A percentile compares a stretch with the other conserved stretches of the same genome.
Evolutionary conservation across 2,888 invertebrate species (phyloP).

Genomic region (Synergus umbraculus): DNA sequence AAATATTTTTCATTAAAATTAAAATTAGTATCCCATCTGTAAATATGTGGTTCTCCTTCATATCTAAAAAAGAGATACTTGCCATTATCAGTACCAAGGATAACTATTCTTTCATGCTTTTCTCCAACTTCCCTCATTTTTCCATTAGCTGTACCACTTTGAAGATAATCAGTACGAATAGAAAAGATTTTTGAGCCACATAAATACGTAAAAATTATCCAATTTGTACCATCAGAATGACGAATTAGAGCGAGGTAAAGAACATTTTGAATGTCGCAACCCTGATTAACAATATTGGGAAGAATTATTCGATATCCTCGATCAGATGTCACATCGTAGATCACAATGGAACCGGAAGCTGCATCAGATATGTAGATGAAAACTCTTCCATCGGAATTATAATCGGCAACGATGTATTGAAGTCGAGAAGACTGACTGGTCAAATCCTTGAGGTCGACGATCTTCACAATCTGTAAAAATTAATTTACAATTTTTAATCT

Average conservation of each 20-base stretch:
- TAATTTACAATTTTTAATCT: no score
- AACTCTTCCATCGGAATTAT: constrained; percentile 78
- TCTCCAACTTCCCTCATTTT: constrained; percentile 81
- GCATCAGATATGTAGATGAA: constrained; percentile 79
- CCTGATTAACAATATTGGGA: constrained; percentile 79
- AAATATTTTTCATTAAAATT: constrained; percentile 78
- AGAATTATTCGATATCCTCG: constrained; percentile 83
- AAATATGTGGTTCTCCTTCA: constrained; percentile 81
- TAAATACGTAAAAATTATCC: constrained; percentile 83
- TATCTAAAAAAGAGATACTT: constrained; percentile 81
- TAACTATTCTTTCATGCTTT: constrained; percentile 80
- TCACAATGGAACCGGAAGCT: constrained; percentile 77
- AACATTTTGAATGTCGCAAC: constrained; percentile 80
- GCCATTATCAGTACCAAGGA: constrained; percentile 83
- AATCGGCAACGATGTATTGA: constrained; percentile 79
- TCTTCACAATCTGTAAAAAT: no score
- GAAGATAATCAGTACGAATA: constrained; percentile 82
- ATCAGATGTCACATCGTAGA: constrained; percentile 82
- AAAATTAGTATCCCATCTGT: constrained; percentile 80
- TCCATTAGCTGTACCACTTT: constrained; percentile 80
- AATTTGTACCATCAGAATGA: constrained; percentile 80
- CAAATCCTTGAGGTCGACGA: no score
- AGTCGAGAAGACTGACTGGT: no score
- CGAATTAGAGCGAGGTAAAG: constrained; percentile 83
- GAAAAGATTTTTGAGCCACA: constrained; percentile 82